Conservation (phyloP, 2,888 invertebrate species). For the Sclerodermus sp. region DNA sequence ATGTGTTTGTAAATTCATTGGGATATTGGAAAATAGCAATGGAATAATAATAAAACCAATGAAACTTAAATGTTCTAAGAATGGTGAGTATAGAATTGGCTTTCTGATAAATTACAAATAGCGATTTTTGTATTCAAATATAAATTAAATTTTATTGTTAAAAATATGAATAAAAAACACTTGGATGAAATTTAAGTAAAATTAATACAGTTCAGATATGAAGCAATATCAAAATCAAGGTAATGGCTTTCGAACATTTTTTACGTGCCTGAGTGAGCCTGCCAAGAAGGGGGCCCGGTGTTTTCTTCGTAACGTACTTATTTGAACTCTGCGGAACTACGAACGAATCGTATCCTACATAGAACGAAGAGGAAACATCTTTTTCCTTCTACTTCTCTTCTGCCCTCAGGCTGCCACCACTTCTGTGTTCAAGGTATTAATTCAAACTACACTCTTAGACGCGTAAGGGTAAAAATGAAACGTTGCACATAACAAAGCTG, state of each 20-base stretch:
- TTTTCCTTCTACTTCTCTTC: slow-evolving; percentile 13
- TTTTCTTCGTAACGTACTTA: slow-evolving; percentile 56
- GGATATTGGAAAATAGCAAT: not conserved
- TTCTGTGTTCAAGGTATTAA: slow-evolving; percentile 19
- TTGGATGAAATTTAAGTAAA: too few species aligned
- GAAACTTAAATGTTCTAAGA: not conserved
- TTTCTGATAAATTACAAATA: too few species aligned
- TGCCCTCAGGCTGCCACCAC: slow-evolving; percentile 8
- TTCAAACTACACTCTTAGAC: slow-evolving; percentile 23
- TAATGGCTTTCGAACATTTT: slow-evolving; percentile 3
- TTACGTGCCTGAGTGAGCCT: slow-evolving; percentile 32
- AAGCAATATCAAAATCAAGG: not conserved
- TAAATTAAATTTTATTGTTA: too few species aligned
- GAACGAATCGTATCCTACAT: slow-evolving; percentile 47
- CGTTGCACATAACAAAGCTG: too few species aligned
- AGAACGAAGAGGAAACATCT: slow-evolving; percentile 34
- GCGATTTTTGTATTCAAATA: too few species aligned
- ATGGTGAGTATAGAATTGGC: too few species aligned
- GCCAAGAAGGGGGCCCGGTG: slow-evolving; percentile 50
- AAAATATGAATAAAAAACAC: too few species aligned
- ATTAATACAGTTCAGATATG: too few species aligned
- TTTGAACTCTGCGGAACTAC: slow-evolving; percentile 51
- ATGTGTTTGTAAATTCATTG: not conserved
- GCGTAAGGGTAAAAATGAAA: too few species aligned
- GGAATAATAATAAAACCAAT: not conserved